A percentile compares a stretch with the other conserved stretches of the same genome.
phyloP scores from a whole-genome alignment of 2,888 invertebrate species.

The Sepioteuthis lessoniana region DNA sequence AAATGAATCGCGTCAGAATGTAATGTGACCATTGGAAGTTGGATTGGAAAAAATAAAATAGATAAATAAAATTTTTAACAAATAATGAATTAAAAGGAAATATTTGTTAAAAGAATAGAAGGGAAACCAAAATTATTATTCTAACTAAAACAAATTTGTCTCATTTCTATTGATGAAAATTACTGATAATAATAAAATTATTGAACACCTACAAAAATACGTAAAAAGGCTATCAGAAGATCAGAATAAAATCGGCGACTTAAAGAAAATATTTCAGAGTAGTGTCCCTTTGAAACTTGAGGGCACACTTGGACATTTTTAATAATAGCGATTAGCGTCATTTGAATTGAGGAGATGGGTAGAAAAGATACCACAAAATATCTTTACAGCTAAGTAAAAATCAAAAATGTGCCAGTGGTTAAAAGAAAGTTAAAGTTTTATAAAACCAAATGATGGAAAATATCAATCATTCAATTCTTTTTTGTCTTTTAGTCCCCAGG shows the following conservation, averaged over 20 bases:
- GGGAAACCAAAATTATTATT: no score
- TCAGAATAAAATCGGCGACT: neutral
- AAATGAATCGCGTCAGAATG: neutral
- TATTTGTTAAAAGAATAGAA: neutral
- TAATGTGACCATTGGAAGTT: neutral
- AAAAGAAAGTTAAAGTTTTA: no score
- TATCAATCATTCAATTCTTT: no score
- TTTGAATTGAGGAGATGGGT: neutral
- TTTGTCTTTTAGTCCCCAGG: no score
- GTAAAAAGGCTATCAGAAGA: neutral
- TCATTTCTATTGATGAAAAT: no score
- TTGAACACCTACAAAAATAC: neutral
- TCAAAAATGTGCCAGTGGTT: no score
- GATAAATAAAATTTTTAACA: no score
- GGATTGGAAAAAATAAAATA: neutral
- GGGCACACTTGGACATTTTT: no score
- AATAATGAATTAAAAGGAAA: neutral
- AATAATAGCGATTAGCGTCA: neutral
- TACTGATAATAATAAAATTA: neutral
- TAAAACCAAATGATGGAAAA: no score
- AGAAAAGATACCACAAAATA: no score
- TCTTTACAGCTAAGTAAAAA: no score
- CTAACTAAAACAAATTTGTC: no score
- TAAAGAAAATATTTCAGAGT: neutral
- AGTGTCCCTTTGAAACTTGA: neutral